Evolutionary conservation across 1,140 invertebrate genomes (phyloP).

Genomic region (Stenopsyche tienmushanensis): DNA sequence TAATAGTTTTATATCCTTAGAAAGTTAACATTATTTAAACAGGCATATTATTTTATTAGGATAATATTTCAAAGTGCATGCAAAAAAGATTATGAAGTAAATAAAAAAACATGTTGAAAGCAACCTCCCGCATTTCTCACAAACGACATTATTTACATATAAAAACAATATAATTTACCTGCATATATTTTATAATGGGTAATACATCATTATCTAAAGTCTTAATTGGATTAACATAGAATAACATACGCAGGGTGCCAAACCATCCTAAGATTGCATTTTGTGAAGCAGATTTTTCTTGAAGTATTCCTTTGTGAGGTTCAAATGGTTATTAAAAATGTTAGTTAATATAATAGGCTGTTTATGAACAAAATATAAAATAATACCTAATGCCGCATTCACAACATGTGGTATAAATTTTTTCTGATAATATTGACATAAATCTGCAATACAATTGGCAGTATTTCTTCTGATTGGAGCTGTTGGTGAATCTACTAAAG

Average conservation of each 20-base stretch:
- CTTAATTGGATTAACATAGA: constrained; percentile 26
- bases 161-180: constrained; percentile 16
- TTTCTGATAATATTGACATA: constrained; percentile 48
- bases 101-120: too few species aligned
- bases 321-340: neutral
- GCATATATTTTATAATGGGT: constrained; percentile 32
- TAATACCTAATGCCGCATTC: constrained; percentile 36
- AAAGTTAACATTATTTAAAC: neutral
- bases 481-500: constrained; percentile 46
- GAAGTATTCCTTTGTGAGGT: constrained; percentile 1
- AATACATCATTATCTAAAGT: constrained; percentile 24
- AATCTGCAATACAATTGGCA: constrained; percentile 47
- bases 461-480: constrained; percentile 49
- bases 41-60: too few species aligned
- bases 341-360: neutral
- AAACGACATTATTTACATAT: neutral
- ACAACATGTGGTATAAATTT: constrained; percentile 46
- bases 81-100: too few species aligned
- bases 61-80: too few species aligned
- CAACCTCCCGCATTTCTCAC: neutral
- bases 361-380: constrained; percentile 2
- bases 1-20: too few species aligned
- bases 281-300: constrained; percentile 21
- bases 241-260: constrained; percentile 30
- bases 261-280: constrained; percentile 37